Percentiles rank a stretch among this genome's conserved stretches.
Conservation (phyloP, 2,113 vertebrate species). For the Craseonycteris thonglongyai region DNA sequence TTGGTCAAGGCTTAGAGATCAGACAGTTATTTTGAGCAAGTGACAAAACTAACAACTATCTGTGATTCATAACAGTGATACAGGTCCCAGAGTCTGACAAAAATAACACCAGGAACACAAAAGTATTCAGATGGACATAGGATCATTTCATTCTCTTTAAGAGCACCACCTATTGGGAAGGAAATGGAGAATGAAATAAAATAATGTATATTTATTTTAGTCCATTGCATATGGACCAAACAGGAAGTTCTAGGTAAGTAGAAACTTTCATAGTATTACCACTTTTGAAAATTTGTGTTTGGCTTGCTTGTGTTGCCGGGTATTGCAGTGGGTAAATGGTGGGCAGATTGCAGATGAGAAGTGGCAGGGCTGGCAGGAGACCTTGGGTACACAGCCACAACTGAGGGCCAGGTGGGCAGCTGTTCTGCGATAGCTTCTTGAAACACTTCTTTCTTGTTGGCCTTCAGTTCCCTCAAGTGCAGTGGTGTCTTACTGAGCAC, state of each 20-base stretch:
- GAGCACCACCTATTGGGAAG: background rate
- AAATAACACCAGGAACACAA: background rate
- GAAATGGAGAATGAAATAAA: background rate
- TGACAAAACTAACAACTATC: background rate
- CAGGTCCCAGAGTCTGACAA: background rate
- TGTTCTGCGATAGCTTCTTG: background rate
- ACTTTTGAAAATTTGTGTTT: background rate
- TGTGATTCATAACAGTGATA: background rate
- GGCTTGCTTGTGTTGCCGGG: background rate
- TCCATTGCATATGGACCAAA: background rate
- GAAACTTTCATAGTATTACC: background rate
- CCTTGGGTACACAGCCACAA: rapidly evolving
- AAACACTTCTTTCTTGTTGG: background rate
- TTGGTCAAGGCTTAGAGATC: background rate
- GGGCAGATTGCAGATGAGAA: background rate
- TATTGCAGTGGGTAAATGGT: background rate
- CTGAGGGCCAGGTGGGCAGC: background rate
- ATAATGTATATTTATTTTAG: background rate
- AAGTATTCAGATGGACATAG: background rate
- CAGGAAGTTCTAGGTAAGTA: background rate
- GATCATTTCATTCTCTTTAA: background rate
- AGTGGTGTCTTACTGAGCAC: background rate
- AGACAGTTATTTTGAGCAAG: background rate
- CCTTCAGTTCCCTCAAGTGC: background rate
- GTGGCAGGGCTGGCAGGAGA: background rate